phyloP scores from a whole-genome alignment of 2,113 vertebrate species.

The Pitta sordida region DNA sequence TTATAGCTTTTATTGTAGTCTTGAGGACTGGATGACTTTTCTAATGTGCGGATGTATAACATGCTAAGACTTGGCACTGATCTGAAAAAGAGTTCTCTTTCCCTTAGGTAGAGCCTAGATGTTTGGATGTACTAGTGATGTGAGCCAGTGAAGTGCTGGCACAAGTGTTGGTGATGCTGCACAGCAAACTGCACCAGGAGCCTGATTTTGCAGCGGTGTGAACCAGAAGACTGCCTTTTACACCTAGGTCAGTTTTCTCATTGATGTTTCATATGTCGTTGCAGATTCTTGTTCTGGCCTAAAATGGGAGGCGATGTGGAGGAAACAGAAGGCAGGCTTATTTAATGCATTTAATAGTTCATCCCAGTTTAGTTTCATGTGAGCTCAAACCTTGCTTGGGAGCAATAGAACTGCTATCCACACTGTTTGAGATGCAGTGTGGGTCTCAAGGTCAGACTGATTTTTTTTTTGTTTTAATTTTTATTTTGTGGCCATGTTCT shows the following conservation, averaged over 20 bases:
- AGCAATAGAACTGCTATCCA: not conserved
- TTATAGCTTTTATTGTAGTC: constrained; percentile 3
- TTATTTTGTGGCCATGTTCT: not conserved
- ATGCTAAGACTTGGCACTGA: not conserved
- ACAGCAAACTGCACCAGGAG: not conserved
- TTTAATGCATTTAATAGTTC: not conserved
- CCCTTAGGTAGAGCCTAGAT: not conserved
- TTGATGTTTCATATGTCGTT: not conserved
- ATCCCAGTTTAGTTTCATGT: not conserved
- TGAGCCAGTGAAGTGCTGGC: not conserved
- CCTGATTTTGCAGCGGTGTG: not conserved
- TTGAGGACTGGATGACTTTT: not conserved
- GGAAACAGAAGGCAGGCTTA: not conserved
- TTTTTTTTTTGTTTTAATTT: not conserved
- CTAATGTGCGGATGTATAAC: not conserved
- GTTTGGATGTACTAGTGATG: not conserved
- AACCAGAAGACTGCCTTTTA: not conserved
- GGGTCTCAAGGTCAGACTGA: not conserved
- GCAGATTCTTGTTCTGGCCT: not conserved
- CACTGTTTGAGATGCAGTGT: not conserved
- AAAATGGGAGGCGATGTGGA: not conserved
- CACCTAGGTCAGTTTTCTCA: not conserved
- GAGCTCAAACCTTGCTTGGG: not conserved
- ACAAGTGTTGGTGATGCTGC: not conserved
- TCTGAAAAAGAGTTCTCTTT: not conserved